Evolutionary conservation across 2,797 vertebrate species (phyloP).

Genomic region (Erithacus rubecula): DNA sequence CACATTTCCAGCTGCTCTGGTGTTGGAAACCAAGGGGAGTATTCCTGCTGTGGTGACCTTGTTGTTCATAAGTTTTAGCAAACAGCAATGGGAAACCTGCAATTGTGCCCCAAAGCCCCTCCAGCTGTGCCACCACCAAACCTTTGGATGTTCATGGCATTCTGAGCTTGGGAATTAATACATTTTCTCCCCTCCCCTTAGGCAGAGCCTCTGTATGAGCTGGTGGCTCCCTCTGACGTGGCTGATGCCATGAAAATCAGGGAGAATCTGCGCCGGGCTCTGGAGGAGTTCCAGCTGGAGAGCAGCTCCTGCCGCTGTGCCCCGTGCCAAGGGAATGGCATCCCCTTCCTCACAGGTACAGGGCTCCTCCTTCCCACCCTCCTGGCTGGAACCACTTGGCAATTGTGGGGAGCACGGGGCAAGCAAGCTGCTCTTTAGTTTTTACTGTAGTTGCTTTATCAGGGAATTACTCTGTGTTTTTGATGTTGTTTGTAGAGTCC

Average conservation of each 20-base stretch:
- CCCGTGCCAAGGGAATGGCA: slow-evolving; percentile 86
- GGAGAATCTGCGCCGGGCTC: slow-evolving; percentile 83
- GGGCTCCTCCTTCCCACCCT: background rate
- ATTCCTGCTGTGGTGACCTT: fast-evolving
- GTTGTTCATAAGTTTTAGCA: background rate
- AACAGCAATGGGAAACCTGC: background rate
- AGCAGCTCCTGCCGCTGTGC: slow-evolving; percentile 83
- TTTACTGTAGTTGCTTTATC: background rate
- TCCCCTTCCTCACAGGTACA: slow-evolving; percentile 86
- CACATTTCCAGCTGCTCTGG: background rate
- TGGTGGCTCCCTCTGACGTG: slow-evolving; percentile 84
- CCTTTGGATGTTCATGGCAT: background rate
- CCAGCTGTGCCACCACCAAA: background rate
- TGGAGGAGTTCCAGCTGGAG: slow-evolving; percentile 86
- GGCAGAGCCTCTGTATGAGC: slow-evolving; percentile 84
- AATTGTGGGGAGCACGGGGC: background rate
- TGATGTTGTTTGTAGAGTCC: background rate
- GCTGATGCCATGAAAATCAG: slow-evolving; percentile 73
- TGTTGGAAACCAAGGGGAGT: background rate
- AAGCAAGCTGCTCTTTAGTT: background rate
- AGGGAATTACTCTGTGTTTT: background rate
- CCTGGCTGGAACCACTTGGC: background rate
- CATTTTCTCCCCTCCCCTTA: slow-evolving; percentile 40
- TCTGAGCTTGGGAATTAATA: background rate
- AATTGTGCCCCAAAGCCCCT: background rate